Percentiles rank a stretch among this genome's conserved stretches.
Evolutionary conservation across 1,140 invertebrate genomes (phyloP).

Genomic region (Micrasema longulum): DNA sequence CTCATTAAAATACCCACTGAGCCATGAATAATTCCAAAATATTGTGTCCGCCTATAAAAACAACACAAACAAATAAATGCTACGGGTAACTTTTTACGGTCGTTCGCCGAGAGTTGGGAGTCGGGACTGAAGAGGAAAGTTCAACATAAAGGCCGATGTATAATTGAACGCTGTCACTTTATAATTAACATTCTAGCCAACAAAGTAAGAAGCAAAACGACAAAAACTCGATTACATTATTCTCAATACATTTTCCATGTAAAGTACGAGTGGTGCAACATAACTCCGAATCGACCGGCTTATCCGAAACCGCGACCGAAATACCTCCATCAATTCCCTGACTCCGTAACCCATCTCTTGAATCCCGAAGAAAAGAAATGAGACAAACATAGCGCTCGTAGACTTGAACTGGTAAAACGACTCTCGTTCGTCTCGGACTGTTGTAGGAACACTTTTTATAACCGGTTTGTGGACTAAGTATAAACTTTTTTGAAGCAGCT

Average conservation of each 20-base stretch:
- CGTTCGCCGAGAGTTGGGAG: not conserved
- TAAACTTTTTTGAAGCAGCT: slow-evolving; percentile 45
- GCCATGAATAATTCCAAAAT: slow-evolving; percentile 37
- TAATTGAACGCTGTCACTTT: slow-evolving; percentile 47
- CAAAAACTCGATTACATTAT: slow-evolving; percentile 45
- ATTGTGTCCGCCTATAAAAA: slow-evolving; percentile 36
- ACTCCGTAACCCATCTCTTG: no score
- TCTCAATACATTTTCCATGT: slow-evolving; percentile 47
- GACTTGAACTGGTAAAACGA: not conserved
- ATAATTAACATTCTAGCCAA: slow-evolving; percentile 45
- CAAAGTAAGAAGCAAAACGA: slow-evolving; percentile 40
- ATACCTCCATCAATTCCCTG: no score
- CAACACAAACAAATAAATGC: slow-evolving; percentile 26
- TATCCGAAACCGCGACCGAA: not conserved
- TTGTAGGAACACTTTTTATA: slow-evolving; percentile 47
- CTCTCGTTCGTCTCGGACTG: not conserved
- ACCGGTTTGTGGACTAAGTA: slow-evolving; percentile 53
- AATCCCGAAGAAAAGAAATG: not conserved
- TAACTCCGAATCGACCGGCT: slow-evolving; percentile 28
- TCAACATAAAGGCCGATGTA: slow-evolving; percentile 19
- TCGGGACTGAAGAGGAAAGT: slow-evolving; percentile 10
- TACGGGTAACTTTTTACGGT: slow-evolving; percentile 28
- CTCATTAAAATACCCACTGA: slow-evolving; percentile 31
- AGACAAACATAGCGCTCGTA: not conserved
- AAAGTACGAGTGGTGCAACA: slow-evolving; percentile 42